Percentiles rank a stretch among this genome's conserved stretches.
These are phyloP conservation scores for Ascaphus truei DNA, from an alignment of 2,113 vertebrate species.

Conservation along the genomic window DNA sequence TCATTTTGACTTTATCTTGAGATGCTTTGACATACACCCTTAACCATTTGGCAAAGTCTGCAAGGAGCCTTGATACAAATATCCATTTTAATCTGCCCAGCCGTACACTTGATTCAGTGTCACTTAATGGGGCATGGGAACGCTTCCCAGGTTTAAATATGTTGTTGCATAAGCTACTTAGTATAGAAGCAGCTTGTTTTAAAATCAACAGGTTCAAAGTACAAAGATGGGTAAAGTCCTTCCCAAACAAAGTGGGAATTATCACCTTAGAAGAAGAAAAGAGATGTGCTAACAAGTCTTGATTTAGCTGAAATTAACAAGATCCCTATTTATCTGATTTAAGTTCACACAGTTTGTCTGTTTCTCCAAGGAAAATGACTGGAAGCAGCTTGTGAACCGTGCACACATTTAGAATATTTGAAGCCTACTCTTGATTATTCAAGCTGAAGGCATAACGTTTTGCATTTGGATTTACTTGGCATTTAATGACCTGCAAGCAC, in stretches of 20 bases:
- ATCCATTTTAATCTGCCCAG: constrained; percentile 14
- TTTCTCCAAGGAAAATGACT: constrained; percentile 33
- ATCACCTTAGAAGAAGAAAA: constrained; percentile 34
- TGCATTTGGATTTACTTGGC: constrained; percentile 22
- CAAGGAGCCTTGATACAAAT: not conserved
- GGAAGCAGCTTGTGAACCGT: constrained; percentile 27
- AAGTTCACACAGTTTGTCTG: constrained; percentile 27
- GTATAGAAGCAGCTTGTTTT: constrained; percentile 62
- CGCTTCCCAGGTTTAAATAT: constrained; percentile 52
- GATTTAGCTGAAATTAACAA: constrained; percentile 38
- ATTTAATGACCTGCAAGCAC: constrained; percentile 36
- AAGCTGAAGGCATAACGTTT: constrained; percentile 29
- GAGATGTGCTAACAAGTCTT: constrained; percentile 31
- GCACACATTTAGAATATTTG: constrained; percentile 20
- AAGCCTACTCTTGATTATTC: constrained; percentile 27
- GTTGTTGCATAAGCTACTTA: constrained; percentile 51
- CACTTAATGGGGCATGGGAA: constrained; percentile 45
- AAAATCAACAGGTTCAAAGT: constrained; percentile 34
- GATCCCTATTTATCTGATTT: constrained; percentile 36
- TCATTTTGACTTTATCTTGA: not conserved
- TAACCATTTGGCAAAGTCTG: not conserved
- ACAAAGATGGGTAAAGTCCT: constrained; percentile 34
- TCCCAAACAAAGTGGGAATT: constrained; percentile 34
- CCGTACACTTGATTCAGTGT: constrained; percentile 44
- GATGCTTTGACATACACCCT: not conserved